Evolutionary conservation across 2,888 invertebrate genomes (phyloP).

Genomic region (Tubulanus polymorphus): DNA sequence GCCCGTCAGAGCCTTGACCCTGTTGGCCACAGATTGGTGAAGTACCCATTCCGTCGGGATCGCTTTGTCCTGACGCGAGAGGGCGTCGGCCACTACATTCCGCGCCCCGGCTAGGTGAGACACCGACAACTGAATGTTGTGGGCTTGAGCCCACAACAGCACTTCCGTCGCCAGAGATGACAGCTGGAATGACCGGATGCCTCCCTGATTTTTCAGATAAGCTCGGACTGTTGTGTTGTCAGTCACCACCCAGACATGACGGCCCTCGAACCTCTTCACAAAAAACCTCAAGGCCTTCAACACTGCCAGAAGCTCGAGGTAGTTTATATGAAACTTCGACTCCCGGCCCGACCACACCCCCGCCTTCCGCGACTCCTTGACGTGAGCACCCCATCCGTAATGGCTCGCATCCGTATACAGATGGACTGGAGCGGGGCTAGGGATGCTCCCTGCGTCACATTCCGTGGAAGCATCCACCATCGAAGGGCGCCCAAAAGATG

Average conservation of each 20-base stretch:
- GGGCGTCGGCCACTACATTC: too few relatives aligned
- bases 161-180: conserved; percentile 17
- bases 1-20: conserved; percentile 6
- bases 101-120: too few relatives aligned
- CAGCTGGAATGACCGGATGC: conserved; percentile 12
- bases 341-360: too few relatives aligned
- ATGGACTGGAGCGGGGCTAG: not conserved
- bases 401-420: conserved; percentile 16
- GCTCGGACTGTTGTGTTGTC: too few relatives aligned
- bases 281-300: conserved; percentile 6
- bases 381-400: conserved; percentile 13
- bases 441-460: not conserved
- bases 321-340: conserved; percentile 22
- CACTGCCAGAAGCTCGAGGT: too few relatives aligned
- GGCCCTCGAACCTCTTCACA: conserved; percentile 7
- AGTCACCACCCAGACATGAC: conserved; percentile 13
- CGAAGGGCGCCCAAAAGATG: not conserved
- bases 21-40: not conserved
- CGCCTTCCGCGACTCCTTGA: conserved; percentile 9
- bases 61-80: conserved; percentile 7
- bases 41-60: conserved; percentile 13
- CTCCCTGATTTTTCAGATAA: conserved; percentile 18
- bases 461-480: not conserved
- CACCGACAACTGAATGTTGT: too few relatives aligned
- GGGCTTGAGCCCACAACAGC: conserved; percentile 13